Percentiles rank a stretch among this genome's conserved stretches.
These are phyloP conservation scores for Salvelinus alpinus DNA, from an alignment of 2,113 vertebrate species.

Conservation along the genomic window DNA sequence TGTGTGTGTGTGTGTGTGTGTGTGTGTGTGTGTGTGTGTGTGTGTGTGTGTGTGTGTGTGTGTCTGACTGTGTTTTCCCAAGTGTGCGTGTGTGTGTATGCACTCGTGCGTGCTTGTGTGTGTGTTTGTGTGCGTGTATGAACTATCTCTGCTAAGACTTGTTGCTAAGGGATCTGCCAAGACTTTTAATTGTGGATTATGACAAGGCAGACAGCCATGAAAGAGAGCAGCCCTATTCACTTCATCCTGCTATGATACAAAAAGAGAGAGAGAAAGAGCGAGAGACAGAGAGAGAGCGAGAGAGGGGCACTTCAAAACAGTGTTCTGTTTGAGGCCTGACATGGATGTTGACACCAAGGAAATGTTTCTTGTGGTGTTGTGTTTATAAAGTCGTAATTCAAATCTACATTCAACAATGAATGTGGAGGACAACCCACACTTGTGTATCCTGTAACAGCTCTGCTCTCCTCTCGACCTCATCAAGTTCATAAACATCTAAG, in stretches of 20 bases:
- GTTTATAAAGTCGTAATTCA: neutral
- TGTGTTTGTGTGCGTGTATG: neutral
- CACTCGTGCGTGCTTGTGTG: neutral
- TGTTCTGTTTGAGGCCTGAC: neutral
- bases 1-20: too few relatives aligned
- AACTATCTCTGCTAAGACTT: slow-evolving; percentile 12
- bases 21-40: too few relatives aligned
- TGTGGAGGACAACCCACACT: neutral
- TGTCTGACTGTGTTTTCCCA: too few relatives aligned
- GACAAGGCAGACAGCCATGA: slow-evolving; percentile 15
- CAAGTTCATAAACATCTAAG: neutral
- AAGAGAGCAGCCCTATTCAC: slow-evolving; percentile 1
- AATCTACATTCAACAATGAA: neutral
- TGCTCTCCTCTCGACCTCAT: too few relatives aligned
- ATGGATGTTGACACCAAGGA: neutral
- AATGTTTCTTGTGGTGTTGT: neutral
- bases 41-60: too few relatives aligned
- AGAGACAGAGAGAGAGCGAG: too few relatives aligned
- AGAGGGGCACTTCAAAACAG: neutral
- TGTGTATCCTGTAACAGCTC: too few relatives aligned
- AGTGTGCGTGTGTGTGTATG: neutral
- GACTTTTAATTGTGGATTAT: slow-evolving; percentile 28
- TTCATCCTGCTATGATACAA: neutral
- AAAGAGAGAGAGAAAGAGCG: neutral
- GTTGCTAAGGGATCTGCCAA: slow-evolving; percentile 29